Conservation (phyloP, 2,113 vertebrate genomes). For the Hystrix brachyura region DNA sequence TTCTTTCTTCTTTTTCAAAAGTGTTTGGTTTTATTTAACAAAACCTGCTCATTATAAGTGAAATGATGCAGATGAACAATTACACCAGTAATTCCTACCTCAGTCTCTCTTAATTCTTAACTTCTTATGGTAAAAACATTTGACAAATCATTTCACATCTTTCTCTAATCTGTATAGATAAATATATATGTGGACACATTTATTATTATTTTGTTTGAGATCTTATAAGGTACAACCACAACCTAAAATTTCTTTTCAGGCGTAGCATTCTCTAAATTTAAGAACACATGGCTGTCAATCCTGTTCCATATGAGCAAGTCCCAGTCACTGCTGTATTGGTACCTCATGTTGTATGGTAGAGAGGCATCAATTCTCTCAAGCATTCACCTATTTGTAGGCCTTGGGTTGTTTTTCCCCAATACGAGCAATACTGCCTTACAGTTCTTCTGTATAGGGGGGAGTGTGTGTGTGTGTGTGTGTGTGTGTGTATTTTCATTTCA, state of each 20-base stretch:
- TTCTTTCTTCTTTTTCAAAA: not conserved
- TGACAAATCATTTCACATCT: not conserved
- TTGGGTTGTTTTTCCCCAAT: not conserved
- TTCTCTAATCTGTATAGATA: not conserved
- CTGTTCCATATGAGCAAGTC: not conserved
- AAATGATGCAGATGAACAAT: not conserved
- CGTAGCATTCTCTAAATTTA: not conserved
- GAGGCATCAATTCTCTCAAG: not conserved
- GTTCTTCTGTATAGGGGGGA: not conserved
- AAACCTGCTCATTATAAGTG: not conserved
- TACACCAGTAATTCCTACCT: not conserved
- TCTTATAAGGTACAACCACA: not conserved
- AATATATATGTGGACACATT: not conserved
- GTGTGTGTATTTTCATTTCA: not conserved
- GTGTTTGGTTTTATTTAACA: not conserved
- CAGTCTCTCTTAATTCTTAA: not conserved
- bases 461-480: not conserved
- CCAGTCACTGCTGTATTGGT: not conserved
- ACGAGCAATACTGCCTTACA: not conserved
- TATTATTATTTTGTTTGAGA: not conserved
- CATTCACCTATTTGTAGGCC: not conserved
- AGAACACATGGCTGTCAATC: not conserved
- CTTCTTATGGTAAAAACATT: not conserved
- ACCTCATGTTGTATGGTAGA: not conserved
- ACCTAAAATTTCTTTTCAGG: not conserved